phyloP scores from a whole-genome alignment of 2,888 invertebrate genomes.

The Stictocephala bisonia region DNA sequence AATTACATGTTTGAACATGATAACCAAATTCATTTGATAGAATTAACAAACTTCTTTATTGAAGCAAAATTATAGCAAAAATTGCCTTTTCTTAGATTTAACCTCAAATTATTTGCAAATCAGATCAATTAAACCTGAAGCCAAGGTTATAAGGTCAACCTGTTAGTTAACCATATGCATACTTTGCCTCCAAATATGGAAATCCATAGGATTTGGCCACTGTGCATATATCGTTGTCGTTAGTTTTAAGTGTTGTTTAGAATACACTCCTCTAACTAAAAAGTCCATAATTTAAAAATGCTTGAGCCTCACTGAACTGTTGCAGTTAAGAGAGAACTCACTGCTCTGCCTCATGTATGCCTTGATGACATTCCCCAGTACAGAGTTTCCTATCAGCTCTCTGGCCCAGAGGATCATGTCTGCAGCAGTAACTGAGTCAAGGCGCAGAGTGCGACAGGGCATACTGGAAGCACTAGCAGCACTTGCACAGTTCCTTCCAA shows the following conservation, averaged over 20 bases:
- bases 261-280: neutral
- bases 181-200: neutral
- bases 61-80: too few relatives aligned
- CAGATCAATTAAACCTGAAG: too few relatives aligned
- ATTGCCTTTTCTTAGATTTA: too few relatives aligned
- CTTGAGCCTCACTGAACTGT: constrained; percentile 51
- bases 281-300: too few relatives aligned
- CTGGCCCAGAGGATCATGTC: constrained; percentile 53
- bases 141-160: too few relatives aligned
- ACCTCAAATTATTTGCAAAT: too few relatives aligned
- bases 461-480: constrained; percentile 83
- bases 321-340: constrained; percentile 77
- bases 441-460: constrained; percentile 80
- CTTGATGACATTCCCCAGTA: constrained; percentile 81
- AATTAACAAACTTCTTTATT: too few relatives aligned
- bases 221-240: neutral
- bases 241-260: neutral
- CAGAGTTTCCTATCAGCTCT: constrained; percentile 72
- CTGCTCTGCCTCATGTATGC: constrained; percentile 82
- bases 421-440: constrained; percentile 69
- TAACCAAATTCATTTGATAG: too few relatives aligned
- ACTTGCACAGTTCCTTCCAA: constrained; percentile 73
- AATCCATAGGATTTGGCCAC: neutral
- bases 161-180: too few relatives aligned
- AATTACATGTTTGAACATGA: too few relatives aligned